Percentiles rank a stretch among this genome's conserved stretches.
Conservation (phyloP, 2,888 invertebrate genomes). For the Neoascia interrupta region DNA sequence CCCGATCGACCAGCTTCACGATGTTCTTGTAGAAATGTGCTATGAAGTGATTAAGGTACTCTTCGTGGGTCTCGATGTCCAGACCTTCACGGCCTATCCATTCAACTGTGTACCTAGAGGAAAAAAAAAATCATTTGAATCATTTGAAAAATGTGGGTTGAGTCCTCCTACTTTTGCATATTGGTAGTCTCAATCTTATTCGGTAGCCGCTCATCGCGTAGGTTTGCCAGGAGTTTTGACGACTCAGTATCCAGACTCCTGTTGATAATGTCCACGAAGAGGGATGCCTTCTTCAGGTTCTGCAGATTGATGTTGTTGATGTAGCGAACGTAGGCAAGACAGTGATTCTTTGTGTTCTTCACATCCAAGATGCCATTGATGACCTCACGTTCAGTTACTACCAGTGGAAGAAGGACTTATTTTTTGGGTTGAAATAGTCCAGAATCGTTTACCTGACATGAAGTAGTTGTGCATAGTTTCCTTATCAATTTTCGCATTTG, state of each 20-base stretch:
- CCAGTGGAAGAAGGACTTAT: not conserved
- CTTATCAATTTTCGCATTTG: conserved; percentile 91
- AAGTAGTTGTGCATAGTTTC: conserved; percentile 98
- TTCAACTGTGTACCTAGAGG: conserved; percentile 92
- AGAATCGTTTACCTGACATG: conserved; percentile 91
- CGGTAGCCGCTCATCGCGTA: conserved; percentile 94
- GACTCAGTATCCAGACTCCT: conserved; percentile 96
- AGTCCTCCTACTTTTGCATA: conserved; percentile 88
- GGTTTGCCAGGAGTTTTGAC: conserved; percentile 90
- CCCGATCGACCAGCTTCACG: conserved; percentile 93
- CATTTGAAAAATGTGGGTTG: not conserved
- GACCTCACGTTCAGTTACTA: conserved; percentile 98
- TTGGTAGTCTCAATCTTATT: conserved; percentile 93
- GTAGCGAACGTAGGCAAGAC: conserved; percentile 95
- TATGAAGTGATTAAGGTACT: conserved; percentile 96
- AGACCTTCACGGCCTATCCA: conserved; percentile 98
- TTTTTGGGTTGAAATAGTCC: not conserved
- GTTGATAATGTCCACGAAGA: conserved; percentile 96
- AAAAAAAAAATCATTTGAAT: too few relatives aligned
- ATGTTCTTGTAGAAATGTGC: conserved; percentile 96
- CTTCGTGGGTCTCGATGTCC: conserved; percentile 94
- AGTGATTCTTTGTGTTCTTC: conserved; percentile 96
- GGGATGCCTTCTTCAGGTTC: conserved; percentile 94
- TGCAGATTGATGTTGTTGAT: conserved; percentile 98
- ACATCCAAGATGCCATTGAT: conserved; percentile 96